phyloP scores from a whole-genome alignment of 2,797 vertebrate genomes.

The Pempheris klunzingeri region DNA sequence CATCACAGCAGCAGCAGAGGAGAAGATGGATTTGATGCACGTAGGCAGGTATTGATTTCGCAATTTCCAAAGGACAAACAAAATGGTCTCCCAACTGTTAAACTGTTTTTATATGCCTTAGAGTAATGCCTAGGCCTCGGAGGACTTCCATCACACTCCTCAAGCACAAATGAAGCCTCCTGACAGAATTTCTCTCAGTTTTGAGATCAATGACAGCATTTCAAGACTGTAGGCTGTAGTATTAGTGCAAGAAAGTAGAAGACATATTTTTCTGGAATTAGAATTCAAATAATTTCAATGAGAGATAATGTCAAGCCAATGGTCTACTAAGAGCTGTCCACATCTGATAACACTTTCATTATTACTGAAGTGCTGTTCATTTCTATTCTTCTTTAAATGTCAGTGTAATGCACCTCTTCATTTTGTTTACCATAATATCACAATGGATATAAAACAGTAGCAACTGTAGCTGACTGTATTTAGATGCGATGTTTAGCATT shows the following conservation, averaged over 20 bases:
- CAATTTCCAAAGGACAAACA: constrained; percentile 62
- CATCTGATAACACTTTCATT: too few relatives aligned
- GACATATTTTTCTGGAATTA: too few relatives aligned
- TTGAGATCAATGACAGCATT: neutral
- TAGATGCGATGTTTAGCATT: too few relatives aligned
- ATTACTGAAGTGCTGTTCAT: too few relatives aligned
- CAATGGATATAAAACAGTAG: too few relatives aligned
- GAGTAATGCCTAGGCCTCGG: constrained; percentile 26
- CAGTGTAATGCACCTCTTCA: too few relatives aligned
- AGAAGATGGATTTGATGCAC: constrained; percentile 65
- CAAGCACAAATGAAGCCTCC: constrained; percentile 22
- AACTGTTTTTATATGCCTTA: constrained; percentile 40
- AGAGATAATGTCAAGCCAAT: too few relatives aligned
- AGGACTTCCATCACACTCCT: constrained; percentile 4
- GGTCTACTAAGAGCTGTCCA: too few relatives aligned
- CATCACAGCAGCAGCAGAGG: constrained; percentile 40
- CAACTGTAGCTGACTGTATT: too few relatives aligned
- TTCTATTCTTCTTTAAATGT: too few relatives aligned
- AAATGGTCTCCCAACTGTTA: constrained; percentile 49
- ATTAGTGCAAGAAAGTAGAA: neutral
- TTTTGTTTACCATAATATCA: too few relatives aligned
- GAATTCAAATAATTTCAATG: too few relatives aligned
- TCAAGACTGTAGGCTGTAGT: constrained; percentile 1
- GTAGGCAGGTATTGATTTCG: constrained; percentile 61
- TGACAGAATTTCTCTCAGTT: neutral